These are phyloP conservation scores for Crotalus horridus DNA, from an alignment of 2,113 vertebrate genomes.

Conservation along the genomic window DNA sequence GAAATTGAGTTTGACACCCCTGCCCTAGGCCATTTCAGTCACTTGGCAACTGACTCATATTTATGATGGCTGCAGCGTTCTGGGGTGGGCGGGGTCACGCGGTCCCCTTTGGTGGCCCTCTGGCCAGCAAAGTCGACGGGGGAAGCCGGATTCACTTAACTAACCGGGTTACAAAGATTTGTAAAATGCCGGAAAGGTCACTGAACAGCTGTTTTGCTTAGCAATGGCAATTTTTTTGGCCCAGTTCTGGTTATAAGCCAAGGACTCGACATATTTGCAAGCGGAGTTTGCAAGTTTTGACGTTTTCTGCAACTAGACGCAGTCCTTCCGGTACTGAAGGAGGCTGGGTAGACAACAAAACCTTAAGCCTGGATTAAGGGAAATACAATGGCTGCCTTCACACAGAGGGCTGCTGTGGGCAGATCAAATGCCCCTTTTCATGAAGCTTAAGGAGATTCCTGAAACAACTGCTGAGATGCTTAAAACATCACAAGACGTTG, in stretches of 20 bases:
- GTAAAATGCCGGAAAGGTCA: neutral
- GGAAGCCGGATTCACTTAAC: neutral
- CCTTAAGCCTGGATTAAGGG: neutral
- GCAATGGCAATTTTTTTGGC: neutral
- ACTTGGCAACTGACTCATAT: too few species aligned
- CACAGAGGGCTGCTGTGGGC: neutral
- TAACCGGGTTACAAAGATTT: neutral
- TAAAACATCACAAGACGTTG: neutral
- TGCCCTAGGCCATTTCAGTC: neutral
- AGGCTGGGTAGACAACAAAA: neutral
- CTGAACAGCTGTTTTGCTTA: neutral
- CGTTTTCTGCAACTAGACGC: neutral
- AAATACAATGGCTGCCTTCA: neutral
- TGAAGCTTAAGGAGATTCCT: neutral
- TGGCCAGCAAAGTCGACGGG: too few species aligned
- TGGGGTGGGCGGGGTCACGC: fast-evolving
- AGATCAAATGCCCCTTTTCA: neutral
- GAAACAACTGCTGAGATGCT: neutral
- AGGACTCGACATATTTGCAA: neutral
- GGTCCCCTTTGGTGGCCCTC: neutral
- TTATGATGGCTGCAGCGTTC: neutral
- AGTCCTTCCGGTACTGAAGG: neutral
- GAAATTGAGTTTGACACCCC: too few species aligned
- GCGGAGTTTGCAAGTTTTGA: neutral
- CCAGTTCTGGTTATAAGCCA: neutral